Base-by-base conservation (phyloP, 2,888 invertebrate species). In the Prosopocoilus inquinatus region DNA sequence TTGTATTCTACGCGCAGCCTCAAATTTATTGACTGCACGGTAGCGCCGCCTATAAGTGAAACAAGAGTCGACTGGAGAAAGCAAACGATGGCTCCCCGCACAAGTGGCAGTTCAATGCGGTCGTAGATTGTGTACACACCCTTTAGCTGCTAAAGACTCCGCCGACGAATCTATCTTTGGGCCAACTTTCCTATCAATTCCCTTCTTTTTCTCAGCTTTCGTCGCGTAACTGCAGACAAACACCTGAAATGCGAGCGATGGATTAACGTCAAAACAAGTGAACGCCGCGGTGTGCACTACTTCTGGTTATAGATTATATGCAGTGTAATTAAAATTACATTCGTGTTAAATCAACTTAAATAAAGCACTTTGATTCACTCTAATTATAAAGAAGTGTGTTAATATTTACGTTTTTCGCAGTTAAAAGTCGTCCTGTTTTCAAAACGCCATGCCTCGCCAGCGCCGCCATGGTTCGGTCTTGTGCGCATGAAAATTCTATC, bases 91-190 rank as follows among this genome's bases (percentile, higher is more conserved):
- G 74, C 71, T 70, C 69, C 64, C 67, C 62, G 66, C 54, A 63
- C 52, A 61, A 62, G 59, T 61, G 64, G 62, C 64, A 68, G 68
- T 67, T 65, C 60, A 48, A 59, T 56, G 61, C 61, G 53, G 64
- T 59, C 60, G 56, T 59, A 61, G 57, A 57, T 55, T 53, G 60
- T 58, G 73, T 78, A 78, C 75, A 74, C 80, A 89, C 89, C 89
- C 89, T 82, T 85, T 85, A 32, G 86, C 79, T 61, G 86, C 84
- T 67, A 88, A 76, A 46, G 88, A 86, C 73, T 85, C 81, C 47
- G 83, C 83, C 56, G 83, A 78, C 35, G 86, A 75, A 54, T 79
- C 77, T 61, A 83, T 70, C 66, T 77, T 77, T 56, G 78, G 77
- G 59, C 72, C 72, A 50, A 71, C 70, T 72, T 78, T 73, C 69